A percentile compares a stretch with the other conserved stretches of the same genome.
phyloP scores from a whole-genome alignment of 2,888 invertebrate species.

The Caenorhabditis sp. region DNA sequence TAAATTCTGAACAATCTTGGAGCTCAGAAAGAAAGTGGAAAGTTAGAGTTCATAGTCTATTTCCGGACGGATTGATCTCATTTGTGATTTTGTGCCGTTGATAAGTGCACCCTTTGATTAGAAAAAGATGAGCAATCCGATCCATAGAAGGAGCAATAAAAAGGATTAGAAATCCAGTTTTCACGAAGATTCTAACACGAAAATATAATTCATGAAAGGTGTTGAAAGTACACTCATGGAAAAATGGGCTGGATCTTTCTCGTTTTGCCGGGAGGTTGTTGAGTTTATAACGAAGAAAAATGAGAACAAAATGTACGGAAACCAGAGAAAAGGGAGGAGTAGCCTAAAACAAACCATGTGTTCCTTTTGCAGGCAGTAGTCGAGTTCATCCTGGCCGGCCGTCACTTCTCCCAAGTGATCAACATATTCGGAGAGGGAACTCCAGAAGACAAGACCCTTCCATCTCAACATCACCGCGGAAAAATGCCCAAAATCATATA shows the following conservation, averaged over 20 bases:
- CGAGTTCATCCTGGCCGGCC: constrained; percentile 66
- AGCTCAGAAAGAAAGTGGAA: too few relatives aligned
- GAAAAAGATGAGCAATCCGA: neutral
- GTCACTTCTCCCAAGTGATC: constrained; percentile 66
- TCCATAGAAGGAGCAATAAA: neutral
- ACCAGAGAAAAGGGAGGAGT: too few relatives aligned
- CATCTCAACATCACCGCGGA: constrained; percentile 28
- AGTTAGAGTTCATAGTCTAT: too few relatives aligned
- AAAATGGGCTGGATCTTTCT: neutral
- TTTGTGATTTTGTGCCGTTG: too few relatives aligned
- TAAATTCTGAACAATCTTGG: neutral
- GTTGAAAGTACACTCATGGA: neutral
- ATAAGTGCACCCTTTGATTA: constrained; percentile 1
- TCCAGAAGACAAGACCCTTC: constrained; percentile 34
- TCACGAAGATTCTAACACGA: too few relatives aligned
- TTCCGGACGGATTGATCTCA: neutral
- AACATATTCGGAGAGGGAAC: constrained; percentile 65
- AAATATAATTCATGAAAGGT: neutral
- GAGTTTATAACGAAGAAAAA: too few relatives aligned
- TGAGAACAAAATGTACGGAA: too few relatives aligned
- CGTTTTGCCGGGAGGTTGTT: too few relatives aligned
- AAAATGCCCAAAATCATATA: constrained; percentile 40
- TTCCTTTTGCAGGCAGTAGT: constrained; percentile 71
- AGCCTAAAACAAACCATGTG: too few relatives aligned
- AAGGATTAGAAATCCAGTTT: constrained; percentile 5